Base-by-base conservation (phyloP, 2,797 vertebrate genomes). In the Mionectes olivaceus region DNA sequence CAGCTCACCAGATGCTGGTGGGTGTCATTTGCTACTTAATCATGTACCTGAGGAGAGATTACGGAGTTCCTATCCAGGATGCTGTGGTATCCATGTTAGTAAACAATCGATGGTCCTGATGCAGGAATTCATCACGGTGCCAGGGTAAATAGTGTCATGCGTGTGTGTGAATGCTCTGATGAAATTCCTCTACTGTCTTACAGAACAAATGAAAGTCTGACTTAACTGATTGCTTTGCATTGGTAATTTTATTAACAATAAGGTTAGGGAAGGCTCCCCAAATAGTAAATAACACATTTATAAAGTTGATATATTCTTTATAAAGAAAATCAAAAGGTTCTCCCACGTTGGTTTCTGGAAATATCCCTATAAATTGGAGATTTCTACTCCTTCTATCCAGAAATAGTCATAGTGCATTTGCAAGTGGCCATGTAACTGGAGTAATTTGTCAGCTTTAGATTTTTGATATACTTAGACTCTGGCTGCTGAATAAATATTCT, bases 21-120 rank as follows among this genome's bases (percentile, higher is more conserved):
- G 76, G 84, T 96, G 94, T 94, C 92, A 91, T 97, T 96, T 96
- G 87, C 79, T 92, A 95, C 95, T 97, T 96, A 97, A 96, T 96
- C 92, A 94, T 88, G 74, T 91, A 95, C 92, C 92, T 93, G 87
- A 95, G 59, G 84, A 83, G 69, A 95, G 67, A 96, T 83, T 92
- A 91, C 25, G 28, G 76, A 86, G 56, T 59, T 89, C 47, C 57
- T 85, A 78, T 87, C 43, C 82, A 61, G 75, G 46, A 85, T 89
- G 56, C 89, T 93, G 65, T 87, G 89, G 77, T 94, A 94, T 56
- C 39, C 65, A 39, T 93, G 85, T 94, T 96, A 92, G 84, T 94
- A 95, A 95, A 94, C 82, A 91, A 92, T 81, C 4, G 1, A 76
- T 59, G 41, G 63, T 83, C 63, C 35, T 81, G 65, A 55, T 81